Evolutionary conservation across 2,888 invertebrate genomes (phyloP), one percentile per base, ranked within the genome.

Genomic region (Phengaris arion): DNA sequence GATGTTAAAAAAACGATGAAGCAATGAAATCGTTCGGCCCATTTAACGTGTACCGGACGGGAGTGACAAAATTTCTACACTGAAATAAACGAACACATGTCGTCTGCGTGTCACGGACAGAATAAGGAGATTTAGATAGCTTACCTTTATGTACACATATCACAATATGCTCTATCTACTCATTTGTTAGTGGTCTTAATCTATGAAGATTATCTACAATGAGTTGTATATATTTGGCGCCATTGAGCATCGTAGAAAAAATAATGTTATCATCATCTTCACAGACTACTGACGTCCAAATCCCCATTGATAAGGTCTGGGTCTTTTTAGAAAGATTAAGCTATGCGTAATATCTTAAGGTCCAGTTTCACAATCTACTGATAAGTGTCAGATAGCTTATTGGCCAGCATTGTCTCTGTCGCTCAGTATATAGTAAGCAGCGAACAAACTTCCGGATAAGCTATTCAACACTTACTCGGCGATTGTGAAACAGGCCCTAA

Each of bases 11-110:
- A 83, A 86, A 85, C 83, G 84, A 86, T 87, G 86, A 87, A 85
- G 86, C 87, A 85, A 87, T 88, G 87, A 89, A 91, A 90, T 91
- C 85, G 88, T 87, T 85, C 93, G 93, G 93, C 87, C 91, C 93
- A 93, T 93, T 93, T 93, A 92, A 89, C 85, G 85, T 87, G 87
- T 85, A 92, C 93, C 93, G 93, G 93, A 93, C 93, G 93, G 87
- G 89, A 88, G 89, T 89, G 89, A 93, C 93, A 92, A 93, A 92
- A 93, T 90, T 92, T 89, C 85, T 83, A 85, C 84, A 88, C 92
- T 92, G 92, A 93, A 93, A 93, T 93, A 92, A 91, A 89, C 91
- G 84, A 85, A 87, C 93, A 93, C 90, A 92, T 93, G 92, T 81
- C 89, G 89, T 82, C 84, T 86, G 85, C 82, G 85, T 86, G 89